Evolutionary conservation across 2,797 vertebrate genomes (phyloP).

Genomic region (Yasuhikotakia modesta): DNA sequence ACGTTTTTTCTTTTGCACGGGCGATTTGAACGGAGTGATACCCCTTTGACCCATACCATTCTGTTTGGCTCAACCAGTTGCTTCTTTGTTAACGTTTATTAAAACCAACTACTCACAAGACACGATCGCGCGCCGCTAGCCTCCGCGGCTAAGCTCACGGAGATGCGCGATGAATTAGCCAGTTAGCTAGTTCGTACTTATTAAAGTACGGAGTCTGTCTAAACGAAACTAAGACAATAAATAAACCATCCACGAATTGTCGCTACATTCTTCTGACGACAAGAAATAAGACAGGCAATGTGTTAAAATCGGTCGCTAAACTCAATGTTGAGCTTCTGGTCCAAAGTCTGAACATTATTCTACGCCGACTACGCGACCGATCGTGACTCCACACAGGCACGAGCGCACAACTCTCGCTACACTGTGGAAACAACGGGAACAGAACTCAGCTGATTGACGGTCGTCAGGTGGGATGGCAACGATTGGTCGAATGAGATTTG

Average conservation of each 20-base stretch:
- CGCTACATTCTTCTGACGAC: constrained; percentile 47
- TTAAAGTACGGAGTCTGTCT: constrained; percentile 22
- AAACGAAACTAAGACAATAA: constrained; percentile 40
- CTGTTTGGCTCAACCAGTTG: constrained; percentile 37
- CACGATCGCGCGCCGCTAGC: constrained; percentile 17
- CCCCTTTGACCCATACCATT: constrained; percentile 64
- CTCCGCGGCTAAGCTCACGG: constrained; percentile 11
- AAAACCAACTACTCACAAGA: constrained; percentile 18
- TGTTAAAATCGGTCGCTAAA: constrained; percentile 3
- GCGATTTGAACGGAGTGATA: constrained; percentile 49
- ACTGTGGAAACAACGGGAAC: constrained; percentile 57
- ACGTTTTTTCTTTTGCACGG: constrained; percentile 58
- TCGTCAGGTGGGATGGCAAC: constrained; percentile 56
- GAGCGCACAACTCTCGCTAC: constrained; percentile 33
- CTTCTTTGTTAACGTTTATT: constrained; percentile 22
- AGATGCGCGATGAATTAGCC: constrained; percentile 42
- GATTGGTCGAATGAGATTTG: constrained; percentile 54
- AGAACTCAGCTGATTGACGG: constrained; percentile 62
- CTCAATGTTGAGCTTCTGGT: constrained; percentile 18
- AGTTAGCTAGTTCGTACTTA: constrained; percentile 37
- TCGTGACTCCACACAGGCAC: not conserved
- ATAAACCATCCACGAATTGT: not conserved
- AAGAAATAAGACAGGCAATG: not conserved
- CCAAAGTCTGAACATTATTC: constrained; percentile 51
- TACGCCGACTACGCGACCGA: constrained; percentile 23